A percentile compares a stretch with the other conserved stretches of the same genome.
Conservation (phyloP, 2,888 invertebrate species). For the Protodeltote pygarga region DNA sequence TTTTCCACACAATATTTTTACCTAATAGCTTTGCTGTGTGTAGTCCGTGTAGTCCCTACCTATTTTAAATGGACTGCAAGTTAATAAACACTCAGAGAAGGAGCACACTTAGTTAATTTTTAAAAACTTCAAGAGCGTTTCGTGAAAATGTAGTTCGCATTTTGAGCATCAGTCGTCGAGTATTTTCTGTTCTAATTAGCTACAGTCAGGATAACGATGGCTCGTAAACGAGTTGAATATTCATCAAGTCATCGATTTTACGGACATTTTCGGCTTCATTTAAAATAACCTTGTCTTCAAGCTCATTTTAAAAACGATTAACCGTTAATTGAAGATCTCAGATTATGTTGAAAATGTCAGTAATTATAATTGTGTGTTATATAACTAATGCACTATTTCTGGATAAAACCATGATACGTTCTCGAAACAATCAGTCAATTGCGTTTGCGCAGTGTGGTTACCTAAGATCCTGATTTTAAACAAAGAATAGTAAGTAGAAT, state of each 20-base stretch:
- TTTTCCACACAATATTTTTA: too few relatives aligned
- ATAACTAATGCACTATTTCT: too few relatives aligned
- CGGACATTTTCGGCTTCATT: slow-evolving; percentile 13
- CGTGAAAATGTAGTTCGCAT: slow-evolving; percentile 23
- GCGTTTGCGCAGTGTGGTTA: too few relatives aligned
- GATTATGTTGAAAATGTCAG: background rate
- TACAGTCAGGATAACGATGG: slow-evolving; percentile 29
- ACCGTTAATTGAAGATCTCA: too few relatives aligned
- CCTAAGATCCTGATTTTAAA: too few relatives aligned
- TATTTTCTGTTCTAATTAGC: slow-evolving; percentile 39
- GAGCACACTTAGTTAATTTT: too few relatives aligned
- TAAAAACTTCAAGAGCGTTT: slow-evolving; percentile 11
- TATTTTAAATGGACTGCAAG: background rate
- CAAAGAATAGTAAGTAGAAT: too few relatives aligned
- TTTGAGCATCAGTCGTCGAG: slow-evolving; percentile 26
- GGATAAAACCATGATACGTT: too few relatives aligned
- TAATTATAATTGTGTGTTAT: background rate
- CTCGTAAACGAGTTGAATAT: slow-evolving; percentile 42
- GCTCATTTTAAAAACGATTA: background rate
- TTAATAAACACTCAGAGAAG: slow-evolving; percentile 5
- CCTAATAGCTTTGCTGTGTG: too few relatives aligned
- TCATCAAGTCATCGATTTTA: slow-evolving; percentile 41
- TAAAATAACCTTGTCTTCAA: background rate
- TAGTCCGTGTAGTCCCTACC: too few relatives aligned
- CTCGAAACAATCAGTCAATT: too few relatives aligned